A percentile compares a stretch with the other conserved stretches of the same genome.
phyloP scores from a whole-genome alignment of 2,888 invertebrate genomes.

The Melieria picta region DNA sequence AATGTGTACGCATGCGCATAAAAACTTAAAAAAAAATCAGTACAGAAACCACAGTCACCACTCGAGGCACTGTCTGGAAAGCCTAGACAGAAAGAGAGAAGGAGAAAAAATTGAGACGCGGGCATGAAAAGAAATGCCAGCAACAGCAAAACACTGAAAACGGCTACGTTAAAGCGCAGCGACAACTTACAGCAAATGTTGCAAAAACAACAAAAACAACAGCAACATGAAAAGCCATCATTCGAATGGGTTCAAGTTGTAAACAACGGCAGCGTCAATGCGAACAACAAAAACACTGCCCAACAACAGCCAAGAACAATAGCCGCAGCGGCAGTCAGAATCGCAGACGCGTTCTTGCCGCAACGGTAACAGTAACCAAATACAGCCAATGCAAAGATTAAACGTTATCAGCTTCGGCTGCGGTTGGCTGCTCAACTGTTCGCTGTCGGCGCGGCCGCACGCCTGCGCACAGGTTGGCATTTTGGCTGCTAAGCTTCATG shows the following conservation, averaged over 20 bases:
- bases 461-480: no score
- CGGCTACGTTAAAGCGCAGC: background rate
- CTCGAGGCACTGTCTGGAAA: background rate
- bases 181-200: slow-evolving; percentile 9
- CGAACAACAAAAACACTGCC: background rate
- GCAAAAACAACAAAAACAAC: background rate
- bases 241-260: no score
- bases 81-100: background rate
- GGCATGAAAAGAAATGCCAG: background rate
- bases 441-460: background rate
- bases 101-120: background rate
- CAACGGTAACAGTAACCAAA: background rate
- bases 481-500: background rate
- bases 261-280: no score
- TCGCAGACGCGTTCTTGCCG: no score
- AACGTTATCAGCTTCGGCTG: slow-evolving; percentile 24
- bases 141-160: background rate
- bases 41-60: background rate
- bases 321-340: background rate
- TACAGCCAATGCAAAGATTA: slow-evolving; percentile 6
- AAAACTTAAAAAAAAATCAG: background rate
- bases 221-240: background rate
- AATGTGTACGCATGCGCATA: slow-evolving; percentile 10
- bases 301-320: slow-evolving; percentile 5
- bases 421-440: background rate